A percentile compares a stretch with the other conserved stretches of the same genome.
Evolutionary conservation across 2,113 vertebrate genomes (phyloP).

Genomic region (Hippocampus abdominalis): DNA sequence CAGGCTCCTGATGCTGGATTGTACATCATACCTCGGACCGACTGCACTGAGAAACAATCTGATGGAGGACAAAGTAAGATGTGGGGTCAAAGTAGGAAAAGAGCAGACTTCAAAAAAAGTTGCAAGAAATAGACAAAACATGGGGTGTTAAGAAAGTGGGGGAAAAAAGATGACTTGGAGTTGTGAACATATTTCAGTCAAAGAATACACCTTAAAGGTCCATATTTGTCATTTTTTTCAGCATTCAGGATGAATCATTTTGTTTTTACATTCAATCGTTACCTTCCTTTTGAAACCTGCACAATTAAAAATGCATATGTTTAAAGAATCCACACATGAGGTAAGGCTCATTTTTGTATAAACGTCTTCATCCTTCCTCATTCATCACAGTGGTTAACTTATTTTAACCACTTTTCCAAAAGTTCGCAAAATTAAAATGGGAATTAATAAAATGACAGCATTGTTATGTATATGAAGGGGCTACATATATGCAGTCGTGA

Average conservation of each 20-base stretch:
- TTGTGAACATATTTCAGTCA: too few species aligned
- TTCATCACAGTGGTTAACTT: neutral
- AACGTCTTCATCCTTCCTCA: neutral
- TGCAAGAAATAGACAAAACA: too few species aligned
- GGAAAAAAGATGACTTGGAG: too few species aligned
- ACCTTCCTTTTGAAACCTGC: too few species aligned
- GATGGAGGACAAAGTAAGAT: conserved; percentile 1
- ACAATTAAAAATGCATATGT: too few species aligned
- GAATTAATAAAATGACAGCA: neutral
- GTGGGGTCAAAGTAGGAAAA: neutral
- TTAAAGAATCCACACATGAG: too few species aligned
- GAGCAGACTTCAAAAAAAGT: neutral
- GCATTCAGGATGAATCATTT: too few species aligned
- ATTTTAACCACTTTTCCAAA: neutral
- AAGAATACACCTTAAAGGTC: too few species aligned
- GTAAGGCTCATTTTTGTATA: too few species aligned
- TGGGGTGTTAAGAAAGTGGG: too few species aligned
- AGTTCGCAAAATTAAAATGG: neutral
- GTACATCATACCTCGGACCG: conserved; percentile 85
- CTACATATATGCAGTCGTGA: neutral
- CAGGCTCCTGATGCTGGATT: conserved; percentile 83
- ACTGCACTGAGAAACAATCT: conserved; percentile 85
- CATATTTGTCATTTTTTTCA: too few species aligned
- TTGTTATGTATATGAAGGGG: neutral
- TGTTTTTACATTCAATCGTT: too few species aligned